Evolutionary conservation across 2,113 vertebrate species (phyloP), one percentile per base, ranked within the genome.

Genomic region (Leiothrix lutea): DNA sequence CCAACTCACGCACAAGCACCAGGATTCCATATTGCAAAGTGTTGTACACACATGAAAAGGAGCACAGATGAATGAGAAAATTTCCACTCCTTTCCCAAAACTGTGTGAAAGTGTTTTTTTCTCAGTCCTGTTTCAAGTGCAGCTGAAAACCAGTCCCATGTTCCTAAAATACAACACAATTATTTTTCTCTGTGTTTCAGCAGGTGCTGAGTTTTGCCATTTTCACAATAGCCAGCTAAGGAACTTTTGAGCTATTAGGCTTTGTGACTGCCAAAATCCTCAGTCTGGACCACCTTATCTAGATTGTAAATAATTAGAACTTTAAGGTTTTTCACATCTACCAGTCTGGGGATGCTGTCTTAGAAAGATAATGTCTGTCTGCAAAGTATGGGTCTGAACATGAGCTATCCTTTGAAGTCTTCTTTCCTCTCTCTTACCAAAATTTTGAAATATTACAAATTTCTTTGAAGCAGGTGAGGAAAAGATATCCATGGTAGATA

Each of bases 291-390:
- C 6, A 14, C 44, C 24, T 1, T 33, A 45, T 64, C 51, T 83
- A 53, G 50, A 60, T 74, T 74, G 36, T 19, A 88, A 92, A 62
- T 48, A 78, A 66, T 72, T 79, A 66, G 22, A 90, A 56, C 28
- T 86, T 73, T 66, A 79, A 86, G 17, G 29, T 25, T 80, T 60
- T 88, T 78, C 60, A 80, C n/a, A 60, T 69, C 66, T 89, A 13
- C 48, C 14, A 62, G 50, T 54, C 67, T 93, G 51, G 23, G 12
- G 50, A 45, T 58, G 25, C 20, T 74, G 44, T 10, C 1, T 86
- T 80, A 54, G 18, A 87, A 82, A 92, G 79, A 78, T 70, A 95
- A 88, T 28, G 60, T 83, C 90, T 95, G 88, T 81, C 81, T 96
- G 74, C 28, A 67, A 60, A 78, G 20, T n/a, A 80, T 83, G 44